Percentiles rank a stretch among this genome's conserved stretches.
Conservation (phyloP, 2,797 vertebrate genomes). For the Paratrypauchen microcephalus region DNA sequence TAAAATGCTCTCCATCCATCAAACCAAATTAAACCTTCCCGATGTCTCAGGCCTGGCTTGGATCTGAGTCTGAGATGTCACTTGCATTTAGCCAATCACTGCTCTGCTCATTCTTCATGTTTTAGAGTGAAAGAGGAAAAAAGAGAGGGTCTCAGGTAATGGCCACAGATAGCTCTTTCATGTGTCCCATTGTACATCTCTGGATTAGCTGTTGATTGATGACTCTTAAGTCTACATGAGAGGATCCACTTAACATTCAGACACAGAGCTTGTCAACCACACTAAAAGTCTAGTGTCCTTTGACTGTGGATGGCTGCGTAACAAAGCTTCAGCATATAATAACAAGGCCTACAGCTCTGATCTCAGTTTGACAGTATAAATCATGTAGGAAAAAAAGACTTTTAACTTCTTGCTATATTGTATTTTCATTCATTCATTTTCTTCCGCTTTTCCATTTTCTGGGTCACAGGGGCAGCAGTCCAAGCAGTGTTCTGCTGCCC, state of each 20-base stretch:
- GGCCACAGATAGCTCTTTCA: constrained; percentile 42
- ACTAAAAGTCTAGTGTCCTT: constrained; percentile 26
- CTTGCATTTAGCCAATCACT: constrained; percentile 49
- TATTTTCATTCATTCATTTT: too few species aligned
- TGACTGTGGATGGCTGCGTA: constrained; percentile 35
- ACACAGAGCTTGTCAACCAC: constrained; percentile 35
- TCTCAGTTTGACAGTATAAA: constrained; percentile 18
- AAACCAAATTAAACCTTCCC: constrained; percentile 63
- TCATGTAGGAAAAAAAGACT: constrained; percentile 4
- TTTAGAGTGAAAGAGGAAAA: constrained; percentile 54
- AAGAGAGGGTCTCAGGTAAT: constrained; percentile 69
- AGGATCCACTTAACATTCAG: constrained; percentile 61
- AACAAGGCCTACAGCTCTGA: constrained; percentile 31
- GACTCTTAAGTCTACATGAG: constrained; percentile 51
- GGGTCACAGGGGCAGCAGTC: too few species aligned
- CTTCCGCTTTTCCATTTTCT: too few species aligned
- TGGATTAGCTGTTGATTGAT: constrained; percentile 65
- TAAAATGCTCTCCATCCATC: constrained; percentile 68
- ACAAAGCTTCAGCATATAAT: constrained; percentile 45
- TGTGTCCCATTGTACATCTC: constrained; percentile 40
- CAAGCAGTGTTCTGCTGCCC: too few species aligned
- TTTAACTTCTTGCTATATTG: not conserved
- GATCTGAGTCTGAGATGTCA: constrained; percentile 54
- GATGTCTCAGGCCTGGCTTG: constrained; percentile 50
- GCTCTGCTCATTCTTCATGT: constrained; percentile 66